These are phyloP conservation scores for Epinephelus coioides DNA, from an alignment of 2,797 vertebrate genomes.

Conservation along the genomic window DNA sequence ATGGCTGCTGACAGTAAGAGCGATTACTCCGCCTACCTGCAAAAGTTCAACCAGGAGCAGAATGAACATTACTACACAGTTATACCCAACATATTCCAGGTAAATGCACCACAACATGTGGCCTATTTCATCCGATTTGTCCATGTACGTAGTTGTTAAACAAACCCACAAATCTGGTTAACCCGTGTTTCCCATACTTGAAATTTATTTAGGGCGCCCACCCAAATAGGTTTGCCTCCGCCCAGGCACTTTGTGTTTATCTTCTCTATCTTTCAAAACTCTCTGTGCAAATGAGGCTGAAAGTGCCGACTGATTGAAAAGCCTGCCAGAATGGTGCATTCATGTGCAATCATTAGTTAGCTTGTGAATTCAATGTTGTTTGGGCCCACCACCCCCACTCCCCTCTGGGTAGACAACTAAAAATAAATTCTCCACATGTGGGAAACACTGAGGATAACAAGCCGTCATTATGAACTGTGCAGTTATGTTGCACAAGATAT, in stretches of 20 bases:
- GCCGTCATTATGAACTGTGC: conserved; percentile 5
- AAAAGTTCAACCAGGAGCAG: conserved; percentile 97
- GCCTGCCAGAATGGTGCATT: conserved; percentile 35
- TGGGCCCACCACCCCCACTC: conserved; percentile 2
- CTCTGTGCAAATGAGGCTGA: neutral
- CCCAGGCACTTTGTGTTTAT: neutral
- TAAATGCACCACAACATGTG: conserved; percentile 33
- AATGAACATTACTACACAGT: conserved; percentile 95
- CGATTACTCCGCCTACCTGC: conserved; percentile 93
- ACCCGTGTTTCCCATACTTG: neutral
- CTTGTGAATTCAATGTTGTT: conserved; percentile 33
- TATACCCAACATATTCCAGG: conserved; percentile 95
- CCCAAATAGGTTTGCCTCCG: neutral
- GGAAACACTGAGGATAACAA: conserved; percentile 21
- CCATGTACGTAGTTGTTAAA: neutral
- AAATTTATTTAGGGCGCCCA: neutral
- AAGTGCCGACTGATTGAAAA: conserved; percentile 1
- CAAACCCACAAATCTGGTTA: too few species aligned
- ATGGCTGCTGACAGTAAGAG: conserved; percentile 95
- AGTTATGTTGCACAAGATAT: neutral
- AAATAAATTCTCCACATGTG: conserved; percentile 45
- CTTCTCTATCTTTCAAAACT: neutral
- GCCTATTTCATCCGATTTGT: neutral
- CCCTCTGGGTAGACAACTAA: conserved; percentile 33
- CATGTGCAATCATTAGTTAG: conserved; percentile 37